Evolutionary conservation across 2,113 vertebrate species (phyloP).

Genomic region (Takifugu flavidus): DNA sequence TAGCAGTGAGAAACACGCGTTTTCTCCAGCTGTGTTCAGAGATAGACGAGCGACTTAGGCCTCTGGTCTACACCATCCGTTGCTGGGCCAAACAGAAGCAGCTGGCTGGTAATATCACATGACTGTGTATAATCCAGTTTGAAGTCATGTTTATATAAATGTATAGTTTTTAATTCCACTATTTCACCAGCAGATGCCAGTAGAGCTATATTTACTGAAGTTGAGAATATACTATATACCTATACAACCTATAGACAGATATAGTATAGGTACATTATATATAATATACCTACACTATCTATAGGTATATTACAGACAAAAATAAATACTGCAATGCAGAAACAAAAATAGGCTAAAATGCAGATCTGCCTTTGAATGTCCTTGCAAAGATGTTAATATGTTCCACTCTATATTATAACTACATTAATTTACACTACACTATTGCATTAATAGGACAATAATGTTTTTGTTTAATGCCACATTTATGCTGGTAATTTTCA

Average conservation of each 20-base stretch:
- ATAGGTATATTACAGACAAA: no score
- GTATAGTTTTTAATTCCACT: constrained; percentile 1
- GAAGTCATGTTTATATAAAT: not conserved
- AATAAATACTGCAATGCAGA: no score
- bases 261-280: no score
- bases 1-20: constrained; percentile 87
- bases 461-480: not conserved
- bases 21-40: constrained; percentile 85
- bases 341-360: no score
- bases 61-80: constrained; percentile 81
- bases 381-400: no score
- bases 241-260: no score
- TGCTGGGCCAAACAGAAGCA: constrained; percentile 86
- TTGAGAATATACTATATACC: no score
- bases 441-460: not conserved
- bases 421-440: not conserved
- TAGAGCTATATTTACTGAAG: constrained; percentile 13
- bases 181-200: constrained; percentile 53
- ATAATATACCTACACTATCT: no score
- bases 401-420: no score
- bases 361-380: no score
- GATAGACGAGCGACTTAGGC: constrained; percentile 80
- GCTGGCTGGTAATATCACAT: constrained; percentile 78
- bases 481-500: constrained; percentile 18
- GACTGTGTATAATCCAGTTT: not conserved